Percentiles rank a stretch among this genome's conserved stretches.
These are phyloP conservation scores for Hofmannophila pseudospretella DNA, from an alignment of 2,888 invertebrate genomes.

Conservation along the genomic window DNA sequence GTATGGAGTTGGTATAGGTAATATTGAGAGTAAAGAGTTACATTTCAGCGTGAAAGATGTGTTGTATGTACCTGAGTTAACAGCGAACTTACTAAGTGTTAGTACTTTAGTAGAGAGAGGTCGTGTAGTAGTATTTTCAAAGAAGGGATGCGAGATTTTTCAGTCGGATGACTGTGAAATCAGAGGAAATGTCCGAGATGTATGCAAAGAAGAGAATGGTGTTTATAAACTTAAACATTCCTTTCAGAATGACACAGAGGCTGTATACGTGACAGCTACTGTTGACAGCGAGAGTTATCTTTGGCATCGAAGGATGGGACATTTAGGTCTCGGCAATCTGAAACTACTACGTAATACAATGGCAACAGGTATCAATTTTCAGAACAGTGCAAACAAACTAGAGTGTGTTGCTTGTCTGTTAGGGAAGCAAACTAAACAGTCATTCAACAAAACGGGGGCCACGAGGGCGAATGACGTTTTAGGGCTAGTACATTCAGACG, in stretches of 20 bases:
- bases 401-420: slow-evolving; percentile 4
- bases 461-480: slow-evolving; percentile 1
- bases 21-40: background rate
- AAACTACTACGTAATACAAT: background rate
- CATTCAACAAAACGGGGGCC: background rate
- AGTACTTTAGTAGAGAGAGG: background rate
- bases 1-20: background rate
- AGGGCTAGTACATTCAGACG: slow-evolving; percentile 6
- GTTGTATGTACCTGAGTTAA: background rate
- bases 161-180: background rate
- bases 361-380: slow-evolving; percentile 3
- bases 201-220: background rate
- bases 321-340: background rate
- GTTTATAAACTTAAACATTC: background rate
- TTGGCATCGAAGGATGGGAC: slow-evolving; percentile 2
- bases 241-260: background rate
- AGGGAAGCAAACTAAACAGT: slow-evolving; percentile 5
- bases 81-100: slow-evolving; percentile 2
- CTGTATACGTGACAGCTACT: background rate
- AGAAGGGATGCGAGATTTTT: background rate
- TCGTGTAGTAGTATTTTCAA: background rate
- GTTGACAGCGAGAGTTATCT: background rate
- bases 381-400: background rate
- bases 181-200: background rate
- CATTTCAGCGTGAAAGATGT: background rate